Evolutionary conservation across 2,797 vertebrate genomes (phyloP), one percentile per base, ranked within the genome.

Genomic region (Siniperca obscura): DNA sequence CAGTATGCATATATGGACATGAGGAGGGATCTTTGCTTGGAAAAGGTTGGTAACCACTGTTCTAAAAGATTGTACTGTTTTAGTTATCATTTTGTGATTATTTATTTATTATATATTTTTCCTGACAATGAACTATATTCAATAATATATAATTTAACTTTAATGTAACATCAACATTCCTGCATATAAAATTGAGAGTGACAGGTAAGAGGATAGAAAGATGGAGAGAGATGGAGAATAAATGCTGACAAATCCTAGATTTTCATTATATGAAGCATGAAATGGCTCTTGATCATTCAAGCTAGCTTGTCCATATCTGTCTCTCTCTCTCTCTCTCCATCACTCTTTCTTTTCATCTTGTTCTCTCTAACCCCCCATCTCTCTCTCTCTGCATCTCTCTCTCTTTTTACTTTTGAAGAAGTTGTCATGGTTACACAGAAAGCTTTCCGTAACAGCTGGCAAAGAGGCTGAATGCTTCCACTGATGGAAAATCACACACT

Each of bases 351-450:
- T 38, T 64, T 36, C 8, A 22, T 75, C 57, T 22, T 3, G 11
- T 2, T 34, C 34, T 70, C 40, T 68, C 13, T 25, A 70, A 64
- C 50, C 55, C 61, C 11, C 17, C 25, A 4, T 62, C 25, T 57
- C 36, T 25, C 17, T 22, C 44, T 67, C 42, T 52, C n/a, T 44
- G 25, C 16, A 3, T 62, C 38, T 25, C 17, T 62, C 38, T 25
- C 17, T 65, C 56, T 34, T 53, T 70, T 27, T 57, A 65, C 72
- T 84, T 78, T 83, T 75, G 46, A 82, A 87, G 44, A 81, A 34
- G 93, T 94, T 91, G 92, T 87, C 92, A 94, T 94, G 92, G 92
- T 84, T 81, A 94, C 88, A 50, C 76, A 82, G 77, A 90, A 89
- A 93, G 89, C 88, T 90, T 93, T 84, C 82, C 79, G 10, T 25